Evolutionary conservation across 2,113 vertebrate species (phyloP).

Genomic region (Agapornis roseicollis): DNA sequence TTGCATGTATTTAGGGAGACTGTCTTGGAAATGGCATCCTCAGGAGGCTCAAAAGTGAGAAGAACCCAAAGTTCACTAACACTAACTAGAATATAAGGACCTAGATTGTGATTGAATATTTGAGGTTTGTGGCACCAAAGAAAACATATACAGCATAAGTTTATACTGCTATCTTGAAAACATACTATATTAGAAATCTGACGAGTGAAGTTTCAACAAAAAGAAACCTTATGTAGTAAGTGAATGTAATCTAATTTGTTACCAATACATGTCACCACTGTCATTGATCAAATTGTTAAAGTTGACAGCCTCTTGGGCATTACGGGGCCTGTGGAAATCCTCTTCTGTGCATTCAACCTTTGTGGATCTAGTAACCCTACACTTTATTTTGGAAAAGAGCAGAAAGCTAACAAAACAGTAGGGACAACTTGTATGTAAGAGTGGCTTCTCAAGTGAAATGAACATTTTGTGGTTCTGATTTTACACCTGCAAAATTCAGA

Average conservation of each 20-base stretch:
- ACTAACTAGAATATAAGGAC: neutral
- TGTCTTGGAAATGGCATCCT: neutral
- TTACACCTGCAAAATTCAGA: neutral
- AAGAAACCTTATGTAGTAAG: neutral
- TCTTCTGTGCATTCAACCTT: neutral
- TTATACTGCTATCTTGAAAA: neutral
- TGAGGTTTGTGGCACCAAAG: neutral
- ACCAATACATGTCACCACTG: neutral
- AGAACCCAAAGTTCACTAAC: neutral
- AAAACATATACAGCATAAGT: neutral
- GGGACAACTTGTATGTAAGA: neutral
- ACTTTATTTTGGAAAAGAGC: neutral
- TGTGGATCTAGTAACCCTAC: neutral
- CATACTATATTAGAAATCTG: neutral
- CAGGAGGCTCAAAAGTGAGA: neutral
- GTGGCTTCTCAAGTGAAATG: neutral
- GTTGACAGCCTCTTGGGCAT: neutral
- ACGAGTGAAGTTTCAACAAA: neutral
- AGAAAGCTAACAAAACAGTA: neutral
- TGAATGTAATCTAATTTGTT: neutral
- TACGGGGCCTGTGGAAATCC: neutral
- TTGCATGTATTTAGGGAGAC: neutral
- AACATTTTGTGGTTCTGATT: neutral
- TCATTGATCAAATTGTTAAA: neutral
- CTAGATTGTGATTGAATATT: neutral